phyloP scores from a whole-genome alignment of 1,140 invertebrate species.

The Branchinecta lynchi region DNA sequence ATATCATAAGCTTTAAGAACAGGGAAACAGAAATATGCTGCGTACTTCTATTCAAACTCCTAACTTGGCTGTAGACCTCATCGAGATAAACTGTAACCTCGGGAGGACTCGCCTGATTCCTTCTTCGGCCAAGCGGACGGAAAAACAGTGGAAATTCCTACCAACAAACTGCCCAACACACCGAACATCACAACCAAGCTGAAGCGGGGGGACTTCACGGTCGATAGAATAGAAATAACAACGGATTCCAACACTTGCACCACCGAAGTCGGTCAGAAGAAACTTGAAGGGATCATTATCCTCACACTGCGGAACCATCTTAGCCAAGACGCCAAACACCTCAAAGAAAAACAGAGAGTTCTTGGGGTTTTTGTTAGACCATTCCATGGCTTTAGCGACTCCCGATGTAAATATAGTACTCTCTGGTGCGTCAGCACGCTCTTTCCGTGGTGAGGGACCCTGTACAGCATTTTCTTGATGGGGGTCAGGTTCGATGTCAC shows the following conservation, averaged over 20 bases:
- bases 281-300: background rate
- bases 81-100: background rate
- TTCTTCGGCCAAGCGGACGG: background rate
- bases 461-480: too few species aligned
- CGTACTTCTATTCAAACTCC: background rate
- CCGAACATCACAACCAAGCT: background rate
- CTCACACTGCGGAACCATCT: background rate
- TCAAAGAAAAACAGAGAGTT: background rate
- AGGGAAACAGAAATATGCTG: too few species aligned
- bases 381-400: slow-evolving; percentile 5
- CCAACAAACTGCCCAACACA: background rate
- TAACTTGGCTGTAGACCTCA: background rate
- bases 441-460: too few species aligned
- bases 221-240: background rate
- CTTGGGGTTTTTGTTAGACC: background rate
- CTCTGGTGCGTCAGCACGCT: background rate
- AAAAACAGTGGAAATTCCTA: background rate
- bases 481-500: too few species aligned
- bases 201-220: background rate
- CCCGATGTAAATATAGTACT: background rate
- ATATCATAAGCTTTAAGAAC: too few species aligned
- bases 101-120: background rate
- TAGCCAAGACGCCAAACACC: background rate
- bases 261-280: background rate
- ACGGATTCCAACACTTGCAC: background rate